Percentiles rank a stretch among this genome's conserved stretches.
Evolutionary conservation across 1,140 invertebrate species (phyloP).

Genomic region (Venustaconcha ellipsiformis): DNA sequence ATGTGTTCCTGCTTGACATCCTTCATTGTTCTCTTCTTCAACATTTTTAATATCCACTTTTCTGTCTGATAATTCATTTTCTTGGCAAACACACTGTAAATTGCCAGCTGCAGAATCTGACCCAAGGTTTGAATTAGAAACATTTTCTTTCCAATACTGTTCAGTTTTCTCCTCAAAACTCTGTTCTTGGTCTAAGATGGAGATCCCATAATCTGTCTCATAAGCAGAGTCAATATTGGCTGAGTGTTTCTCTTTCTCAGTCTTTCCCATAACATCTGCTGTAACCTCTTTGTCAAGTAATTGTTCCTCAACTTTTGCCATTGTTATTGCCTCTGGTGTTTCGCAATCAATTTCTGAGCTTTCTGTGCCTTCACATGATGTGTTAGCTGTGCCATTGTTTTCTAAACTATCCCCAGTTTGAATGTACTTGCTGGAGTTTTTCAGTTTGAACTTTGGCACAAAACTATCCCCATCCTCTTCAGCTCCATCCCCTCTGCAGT

Average conservation of each 20-base stretch:
- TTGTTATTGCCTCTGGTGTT: slow-evolving; percentile 23
- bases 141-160: too few species aligned
- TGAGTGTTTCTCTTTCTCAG: slow-evolving; percentile 37
- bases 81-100: too few species aligned
- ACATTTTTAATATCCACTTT: too few species aligned
- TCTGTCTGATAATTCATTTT: too few species aligned
- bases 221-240: slow-evolving; percentile 40
- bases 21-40: too few species aligned
- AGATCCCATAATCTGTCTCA: slow-evolving; percentile 24
- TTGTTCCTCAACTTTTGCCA: slow-evolving; percentile 29
- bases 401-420: slow-evolving; percentile 48
- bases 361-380: background rate
- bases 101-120: too few species aligned
- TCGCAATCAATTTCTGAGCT: slow-evolving; percentile 10
- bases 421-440: slow-evolving; percentile 49
- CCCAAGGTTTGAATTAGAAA: too few species aligned
- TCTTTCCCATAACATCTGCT: slow-evolving; percentile 22
- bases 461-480: slow-evolving; percentile 40
- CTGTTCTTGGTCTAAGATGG: too few species aligned
- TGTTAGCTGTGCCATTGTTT: slow-evolving; percentile 7
- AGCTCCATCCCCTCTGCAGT: slow-evolving; percentile 11
- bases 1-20: too few species aligned
- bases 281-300: slow-evolving; percentile 16
- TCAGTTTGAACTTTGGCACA: slow-evolving; percentile 53
- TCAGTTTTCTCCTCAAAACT: too few species aligned